A percentile compares a stretch with the other conserved stretches of the same genome.
Evolutionary conservation across 2,888 invertebrate species (phyloP).

Genomic region (Cheilosia soror): DNA sequence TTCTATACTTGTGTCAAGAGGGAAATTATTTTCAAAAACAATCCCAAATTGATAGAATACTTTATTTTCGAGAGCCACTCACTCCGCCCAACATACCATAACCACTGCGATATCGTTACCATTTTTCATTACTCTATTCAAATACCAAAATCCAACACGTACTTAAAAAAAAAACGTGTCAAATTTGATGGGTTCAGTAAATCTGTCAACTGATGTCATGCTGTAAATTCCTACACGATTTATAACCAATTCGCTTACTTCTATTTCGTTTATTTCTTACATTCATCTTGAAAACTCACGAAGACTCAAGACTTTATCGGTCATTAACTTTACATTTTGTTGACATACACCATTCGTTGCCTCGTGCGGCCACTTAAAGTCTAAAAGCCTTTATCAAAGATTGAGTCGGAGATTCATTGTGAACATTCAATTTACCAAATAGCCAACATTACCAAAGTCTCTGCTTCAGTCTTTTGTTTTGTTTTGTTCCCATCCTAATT

Average conservation of each 20-base stretch:
- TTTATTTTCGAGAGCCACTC: no score
- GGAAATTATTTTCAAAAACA: no score
- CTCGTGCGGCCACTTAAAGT: neutral
- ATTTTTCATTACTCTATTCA: no score
- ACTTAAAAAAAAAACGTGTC: no score
- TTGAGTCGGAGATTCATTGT: neutral
- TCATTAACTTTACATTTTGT: neutral
- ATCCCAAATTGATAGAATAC: no score
- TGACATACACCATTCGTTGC: neutral
- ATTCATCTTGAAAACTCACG: neutral
- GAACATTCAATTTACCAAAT: neutral
- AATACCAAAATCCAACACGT: no score
- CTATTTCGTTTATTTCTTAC: neutral
- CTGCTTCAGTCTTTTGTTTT: neutral
- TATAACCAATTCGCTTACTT: neutral
- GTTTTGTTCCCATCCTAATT: slow-evolving; percentile 10
- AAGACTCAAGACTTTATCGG: neutral
- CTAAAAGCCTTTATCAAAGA: neutral
- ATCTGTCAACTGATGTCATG: neutral
- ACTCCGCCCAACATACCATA: no score
- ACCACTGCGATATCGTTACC: no score
- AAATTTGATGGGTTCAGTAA: no score
- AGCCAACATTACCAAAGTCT: neutral
- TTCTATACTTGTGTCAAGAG: no score
- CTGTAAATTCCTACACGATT: neutral